A percentile compares a stretch with the other conserved stretches of the same genome.
Evolutionary conservation across 2,797 vertebrate species (phyloP).

Genomic region (Philypnodon macrostomus): DNA sequence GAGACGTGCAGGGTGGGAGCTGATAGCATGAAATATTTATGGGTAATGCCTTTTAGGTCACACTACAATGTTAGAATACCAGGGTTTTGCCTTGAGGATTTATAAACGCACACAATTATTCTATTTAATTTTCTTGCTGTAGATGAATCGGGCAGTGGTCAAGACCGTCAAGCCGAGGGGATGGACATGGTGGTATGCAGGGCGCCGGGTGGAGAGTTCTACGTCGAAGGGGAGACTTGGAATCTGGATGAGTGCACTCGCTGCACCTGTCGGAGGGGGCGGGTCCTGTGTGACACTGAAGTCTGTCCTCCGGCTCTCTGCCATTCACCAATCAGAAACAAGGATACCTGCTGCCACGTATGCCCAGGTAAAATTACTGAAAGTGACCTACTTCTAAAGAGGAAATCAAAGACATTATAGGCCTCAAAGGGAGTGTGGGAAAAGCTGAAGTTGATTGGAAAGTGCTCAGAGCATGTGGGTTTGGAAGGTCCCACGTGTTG

Average conservation of each 20-base stretch:
- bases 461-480: constrained; percentile 57
- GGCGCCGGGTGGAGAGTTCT: constrained; percentile 79
- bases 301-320: constrained; percentile 80
- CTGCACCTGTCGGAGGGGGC: constrained; percentile 80
- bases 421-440: constrained; percentile 6
- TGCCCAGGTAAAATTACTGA: constrained; percentile 71
- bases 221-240: constrained; percentile 84
- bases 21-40: too few species aligned
- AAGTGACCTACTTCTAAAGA: background rate
- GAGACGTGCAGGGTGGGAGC: too few species aligned
- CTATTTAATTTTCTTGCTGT: background rate
- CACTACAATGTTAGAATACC: background rate
- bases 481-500: constrained; percentile 45
- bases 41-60: background rate
- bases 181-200: constrained; percentile 81
- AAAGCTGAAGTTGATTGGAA: constrained; percentile 32
- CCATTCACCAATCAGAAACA: constrained; percentile 71
- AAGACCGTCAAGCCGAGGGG: constrained; percentile 73
- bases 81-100: constrained; percentile 8
- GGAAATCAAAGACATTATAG: background rate
- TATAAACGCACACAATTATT: background rate
- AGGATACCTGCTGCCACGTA: constrained; percentile 76
- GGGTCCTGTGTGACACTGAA: constrained; percentile 81
- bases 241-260: constrained; percentile 80
- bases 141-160: constrained; percentile 83